These are phyloP conservation scores for Bos javanicus DNA, from an alignment of 2,113 vertebrate species.

Conservation along the genomic window DNA sequence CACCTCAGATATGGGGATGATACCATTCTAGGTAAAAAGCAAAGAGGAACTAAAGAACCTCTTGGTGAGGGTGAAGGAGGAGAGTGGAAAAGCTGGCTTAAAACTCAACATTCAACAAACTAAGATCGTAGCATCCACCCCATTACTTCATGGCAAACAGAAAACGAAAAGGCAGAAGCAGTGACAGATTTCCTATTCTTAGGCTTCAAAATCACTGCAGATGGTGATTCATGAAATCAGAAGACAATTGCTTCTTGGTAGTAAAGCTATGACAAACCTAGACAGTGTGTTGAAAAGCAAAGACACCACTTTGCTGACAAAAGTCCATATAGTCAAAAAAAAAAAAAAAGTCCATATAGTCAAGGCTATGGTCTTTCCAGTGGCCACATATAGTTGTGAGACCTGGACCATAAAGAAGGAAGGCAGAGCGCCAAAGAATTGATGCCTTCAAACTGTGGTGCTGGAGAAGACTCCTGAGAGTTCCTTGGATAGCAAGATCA, in stretches of 20 bases:
- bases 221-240: not conserved
- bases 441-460: not conserved
- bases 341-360: not conserved
- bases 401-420: not conserved
- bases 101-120: not conserved
- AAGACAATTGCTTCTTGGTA: not conserved
- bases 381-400: not conserved
- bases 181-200: not conserved
- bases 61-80: not conserved
- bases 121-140: not conserved
- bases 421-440: not conserved
- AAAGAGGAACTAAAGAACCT: not conserved
- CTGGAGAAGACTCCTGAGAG: not conserved
- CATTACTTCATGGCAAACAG: not conserved
- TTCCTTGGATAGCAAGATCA: not conserved
- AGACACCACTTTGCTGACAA: not conserved
- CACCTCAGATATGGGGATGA: not conserved
- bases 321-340: not conserved
- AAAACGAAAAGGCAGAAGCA: not conserved
- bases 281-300: not conserved
- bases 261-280: not conserved
- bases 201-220: not conserved
- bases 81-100: not conserved
- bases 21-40: not conserved
- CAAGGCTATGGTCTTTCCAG: not conserved